These are phyloP conservation scores for Melangyna quadrimaculata DNA, from an alignment of 2,888 invertebrate genomes.

Conservation along the genomic window DNA sequence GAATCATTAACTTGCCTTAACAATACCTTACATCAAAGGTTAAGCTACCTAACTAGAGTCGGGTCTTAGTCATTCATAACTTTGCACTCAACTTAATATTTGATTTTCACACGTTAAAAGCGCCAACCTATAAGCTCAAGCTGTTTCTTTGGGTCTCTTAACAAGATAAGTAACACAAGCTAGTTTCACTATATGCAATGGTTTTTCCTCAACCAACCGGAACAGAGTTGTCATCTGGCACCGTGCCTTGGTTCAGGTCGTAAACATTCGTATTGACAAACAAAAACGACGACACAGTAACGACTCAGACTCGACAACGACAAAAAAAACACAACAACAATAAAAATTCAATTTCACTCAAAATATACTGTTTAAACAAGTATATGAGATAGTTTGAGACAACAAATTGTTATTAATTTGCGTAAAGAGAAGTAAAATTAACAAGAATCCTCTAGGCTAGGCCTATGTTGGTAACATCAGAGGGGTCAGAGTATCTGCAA, in stretches of 20 bases:
- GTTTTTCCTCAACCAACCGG: conserved; percentile 40
- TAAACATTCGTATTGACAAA: neutral
- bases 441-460: neutral
- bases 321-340: neutral
- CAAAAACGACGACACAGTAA: neutral
- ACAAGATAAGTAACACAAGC: neutral
- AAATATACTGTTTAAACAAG: conserved; percentile 6
- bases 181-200: conserved; percentile 22
- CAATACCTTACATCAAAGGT: neutral
- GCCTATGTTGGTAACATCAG: neutral
- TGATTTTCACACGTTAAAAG: conserved; percentile 33
- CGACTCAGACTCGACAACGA: neutral
- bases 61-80: conserved; percentile 2
- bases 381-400: neutral
- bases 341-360: conserved; percentile 34
- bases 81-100: conserved; percentile 51
- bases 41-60: neutral
- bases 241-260: neutral
- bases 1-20: neutral
- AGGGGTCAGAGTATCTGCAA: conserved; percentile 57
- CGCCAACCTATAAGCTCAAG: neutral
- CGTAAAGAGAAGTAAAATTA: conserved; percentile 14
- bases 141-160: neutral
- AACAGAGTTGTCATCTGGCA: conserved; percentile 30
- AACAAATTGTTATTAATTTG: conserved; percentile 28